These are phyloP conservation scores for Chloroceryle inda DNA, from an alignment of 2,797 vertebrate genomes.

Conservation along the genomic window DNA sequence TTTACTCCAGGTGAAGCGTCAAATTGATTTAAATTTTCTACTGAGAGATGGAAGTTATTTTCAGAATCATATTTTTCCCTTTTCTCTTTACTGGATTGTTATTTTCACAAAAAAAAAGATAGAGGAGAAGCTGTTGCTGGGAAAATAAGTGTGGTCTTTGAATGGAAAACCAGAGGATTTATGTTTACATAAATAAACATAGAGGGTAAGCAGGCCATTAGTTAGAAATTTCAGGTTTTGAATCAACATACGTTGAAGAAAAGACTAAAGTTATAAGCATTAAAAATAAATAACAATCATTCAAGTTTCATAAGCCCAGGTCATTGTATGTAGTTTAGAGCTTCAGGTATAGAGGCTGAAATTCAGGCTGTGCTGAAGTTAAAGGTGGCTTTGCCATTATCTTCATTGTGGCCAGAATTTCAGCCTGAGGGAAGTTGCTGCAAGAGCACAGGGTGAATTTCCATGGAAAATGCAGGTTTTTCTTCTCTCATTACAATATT, in stretches of 20 bases:
- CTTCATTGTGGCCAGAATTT: neutral
- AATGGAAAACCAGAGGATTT: neutral
- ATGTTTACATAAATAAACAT: constrained; percentile 11
- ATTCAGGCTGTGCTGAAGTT: neutral
- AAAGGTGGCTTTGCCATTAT: neutral
- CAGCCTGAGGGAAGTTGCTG: neutral
- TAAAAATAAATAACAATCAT: constrained; percentile 23
- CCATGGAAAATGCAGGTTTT: neutral
- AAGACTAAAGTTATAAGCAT: neutral
- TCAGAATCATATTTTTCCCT: neutral
- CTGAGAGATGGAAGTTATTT: neutral
- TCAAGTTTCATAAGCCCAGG: neutral
- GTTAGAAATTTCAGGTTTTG: constrained; percentile 2
- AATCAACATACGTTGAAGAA: constrained; percentile 3
- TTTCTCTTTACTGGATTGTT: neutral
- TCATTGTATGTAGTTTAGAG: neutral
- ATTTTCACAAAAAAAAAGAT: neutral
- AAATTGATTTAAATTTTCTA: constrained; percentile 4
- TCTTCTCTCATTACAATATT: neutral
- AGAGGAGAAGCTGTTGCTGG: neutral
- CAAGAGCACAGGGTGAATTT: neutral
- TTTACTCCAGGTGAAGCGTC: neutral
- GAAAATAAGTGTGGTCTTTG: neutral
- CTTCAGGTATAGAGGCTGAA: neutral
- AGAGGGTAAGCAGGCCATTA: neutral